Percentiles rank a stretch among this genome's conserved stretches.
These are phyloP conservation scores for Eurois occulta DNA, from an alignment of 2,888 invertebrate species.

Conservation along the genomic window DNA sequence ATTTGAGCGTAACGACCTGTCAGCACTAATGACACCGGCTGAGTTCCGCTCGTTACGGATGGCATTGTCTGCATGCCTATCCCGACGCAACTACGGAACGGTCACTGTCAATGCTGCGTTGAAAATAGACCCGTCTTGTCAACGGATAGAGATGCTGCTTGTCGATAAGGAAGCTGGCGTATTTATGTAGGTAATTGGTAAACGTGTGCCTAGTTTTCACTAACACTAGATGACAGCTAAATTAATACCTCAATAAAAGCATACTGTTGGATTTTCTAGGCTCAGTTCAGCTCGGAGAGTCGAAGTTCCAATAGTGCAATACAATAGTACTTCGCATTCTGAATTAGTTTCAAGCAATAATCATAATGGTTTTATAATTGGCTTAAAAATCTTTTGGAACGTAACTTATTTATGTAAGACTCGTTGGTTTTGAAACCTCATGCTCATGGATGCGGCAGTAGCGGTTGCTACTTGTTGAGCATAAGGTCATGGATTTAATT, in stretches of 20 bases:
- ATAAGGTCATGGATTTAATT: too few relatives aligned
- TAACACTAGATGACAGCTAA: not conserved
- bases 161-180: conserved; percentile 37
- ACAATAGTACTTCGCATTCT: not conserved
- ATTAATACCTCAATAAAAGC: not conserved
- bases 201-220: not conserved
- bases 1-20: conserved; percentile 40
- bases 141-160: not conserved
- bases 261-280: not conserved
- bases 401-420: not conserved
- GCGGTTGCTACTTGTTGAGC: too few relatives aligned
- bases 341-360: not conserved
- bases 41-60: conserved; percentile 33
- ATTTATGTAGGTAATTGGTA: conserved; percentile 1
- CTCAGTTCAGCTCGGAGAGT: not conserved
- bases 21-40: conserved; percentile 47
- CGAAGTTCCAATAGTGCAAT: not conserved
- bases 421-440: too few relatives aligned
- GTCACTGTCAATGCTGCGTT: conserved; percentile 60
- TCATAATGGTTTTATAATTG: not conserved
- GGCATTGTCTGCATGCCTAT: conserved; percentile 57
- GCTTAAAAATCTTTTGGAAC: not conserved
- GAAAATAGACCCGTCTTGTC: conserved; percentile 55
- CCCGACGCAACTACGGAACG: conserved; percentile 33
- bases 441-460: too few relatives aligned